Conservation (phyloP, 2,113 vertebrate genomes). For the Sitta europaea region DNA sequence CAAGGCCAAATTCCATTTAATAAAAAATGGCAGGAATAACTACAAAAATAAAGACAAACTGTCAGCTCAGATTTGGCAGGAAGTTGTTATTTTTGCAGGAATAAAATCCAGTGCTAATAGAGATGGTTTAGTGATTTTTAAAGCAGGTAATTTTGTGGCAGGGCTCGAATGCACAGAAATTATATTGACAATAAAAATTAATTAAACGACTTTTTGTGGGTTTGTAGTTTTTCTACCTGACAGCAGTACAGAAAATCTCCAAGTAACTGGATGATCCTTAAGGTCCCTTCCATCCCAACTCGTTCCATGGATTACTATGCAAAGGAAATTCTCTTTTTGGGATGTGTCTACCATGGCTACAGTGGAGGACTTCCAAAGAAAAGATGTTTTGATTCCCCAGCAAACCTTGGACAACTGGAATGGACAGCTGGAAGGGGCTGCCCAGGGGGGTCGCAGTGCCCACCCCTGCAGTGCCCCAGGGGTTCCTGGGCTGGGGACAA, state of each 20-base stretch:
- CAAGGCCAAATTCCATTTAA: neutral
- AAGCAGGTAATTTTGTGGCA: neutral
- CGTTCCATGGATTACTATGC: accelerated
- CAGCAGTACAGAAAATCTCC: neutral
- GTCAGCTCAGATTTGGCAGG: neutral
- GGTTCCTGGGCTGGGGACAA: neutral
- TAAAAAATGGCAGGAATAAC: neutral
- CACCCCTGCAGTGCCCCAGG: neutral
- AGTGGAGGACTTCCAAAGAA: neutral
- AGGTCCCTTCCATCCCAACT: neutral
- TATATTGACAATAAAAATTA: neutral
- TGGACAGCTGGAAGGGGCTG: neutral
- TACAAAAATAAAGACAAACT: neutral
- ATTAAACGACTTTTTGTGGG: neutral
- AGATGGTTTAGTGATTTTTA: neutral
- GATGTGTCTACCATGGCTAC: accelerated
- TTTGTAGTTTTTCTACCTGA: neutral
- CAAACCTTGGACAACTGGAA: neutral
- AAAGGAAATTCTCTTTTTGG: neutral
- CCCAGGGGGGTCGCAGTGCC: neutral
- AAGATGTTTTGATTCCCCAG: neutral
- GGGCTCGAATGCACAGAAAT: neutral
- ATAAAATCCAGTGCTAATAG: neutral
- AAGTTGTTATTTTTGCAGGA: neutral
- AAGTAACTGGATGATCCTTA: neutral